Base-by-base conservation (phyloP, 2,888 invertebrate genomes). In the Plebejus melissa region DNA sequence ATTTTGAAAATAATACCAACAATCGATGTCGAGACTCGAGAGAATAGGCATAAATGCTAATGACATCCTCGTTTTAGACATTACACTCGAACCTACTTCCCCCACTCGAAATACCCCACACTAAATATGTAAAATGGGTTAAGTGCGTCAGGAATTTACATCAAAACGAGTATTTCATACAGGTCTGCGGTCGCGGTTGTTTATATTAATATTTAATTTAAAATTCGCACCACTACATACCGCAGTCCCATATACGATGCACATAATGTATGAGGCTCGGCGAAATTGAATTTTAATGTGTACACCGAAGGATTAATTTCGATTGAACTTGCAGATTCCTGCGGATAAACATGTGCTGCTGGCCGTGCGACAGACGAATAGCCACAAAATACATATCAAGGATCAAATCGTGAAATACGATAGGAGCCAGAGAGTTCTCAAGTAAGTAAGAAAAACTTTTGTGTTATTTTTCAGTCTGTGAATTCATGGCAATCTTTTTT, bases 331-430 rank as follows among this genome's bases (percentile, higher is more conserved):
- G 78, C 90, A 94, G 94, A 89, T 93, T 79, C 96, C 96, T 16
- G 92, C 94, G 22, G 96, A 96, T 80, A 96, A 96, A 86, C 96
- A 97, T 82, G 96, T 96, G 77, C 91, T 97, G 82, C 92, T 97
- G 81, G 96, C 96, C 76, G 95, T 97, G 80, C 94, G 96, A 85
- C 97, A 97, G 86, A 95, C 96, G 74, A 96, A 96, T 90, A 96
- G 96, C 87, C 96, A 96, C 87, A 96, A 96, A 90, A 95, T 96
- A 89, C 96, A 96, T 94, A 96, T 96, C 94, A 96, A 96, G 92
- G 96, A 96, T 87, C 96, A 96, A 90, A 95, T 95, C 84, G 95
- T 96, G 81, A 96, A 96, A 84, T 96, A 96, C 86, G 96, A 96
- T 85, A 94, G 96, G 81, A 96, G 96, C 86, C 96, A 96, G 85